These are phyloP conservation scores for Ancistrus triradiatus DNA, from an alignment of 2,113 vertebrate species.

Conservation along the genomic window DNA sequence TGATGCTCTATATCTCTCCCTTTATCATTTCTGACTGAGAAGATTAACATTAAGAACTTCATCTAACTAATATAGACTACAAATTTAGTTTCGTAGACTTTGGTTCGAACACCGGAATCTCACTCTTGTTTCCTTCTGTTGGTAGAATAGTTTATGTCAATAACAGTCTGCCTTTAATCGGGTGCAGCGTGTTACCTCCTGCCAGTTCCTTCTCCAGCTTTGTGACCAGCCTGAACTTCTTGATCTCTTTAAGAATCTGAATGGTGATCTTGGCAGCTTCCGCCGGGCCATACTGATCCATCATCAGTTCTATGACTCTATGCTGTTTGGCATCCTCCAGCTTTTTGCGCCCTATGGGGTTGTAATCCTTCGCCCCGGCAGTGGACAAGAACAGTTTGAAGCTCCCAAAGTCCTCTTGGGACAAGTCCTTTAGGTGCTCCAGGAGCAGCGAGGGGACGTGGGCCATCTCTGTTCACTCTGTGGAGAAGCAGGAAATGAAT, in stretches of 20 bases:
- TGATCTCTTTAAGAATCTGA: not conserved
- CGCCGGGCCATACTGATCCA: not conserved
- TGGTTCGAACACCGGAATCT: too few species aligned
- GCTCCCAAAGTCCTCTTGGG: not conserved
- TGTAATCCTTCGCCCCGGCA: not conserved
- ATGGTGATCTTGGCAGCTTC: not conserved
- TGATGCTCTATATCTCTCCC: too few species aligned
- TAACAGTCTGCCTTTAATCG: not conserved
- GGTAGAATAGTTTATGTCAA: not conserved
- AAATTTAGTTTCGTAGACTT: too few species aligned
- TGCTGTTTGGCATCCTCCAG: not conserved
- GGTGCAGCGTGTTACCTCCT: not conserved
- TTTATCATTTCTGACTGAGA: too few species aligned
- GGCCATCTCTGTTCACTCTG: not conserved
- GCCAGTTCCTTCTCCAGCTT: not conserved
- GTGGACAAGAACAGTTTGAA: not conserved
- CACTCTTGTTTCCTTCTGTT: not conserved
- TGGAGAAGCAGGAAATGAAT: not conserved
- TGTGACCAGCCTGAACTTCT: not conserved
- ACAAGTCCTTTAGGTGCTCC: not conserved
- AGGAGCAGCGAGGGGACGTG: not conserved
- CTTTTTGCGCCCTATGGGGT: not conserved
- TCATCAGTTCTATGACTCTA: not conserved
- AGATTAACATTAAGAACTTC: too few species aligned
- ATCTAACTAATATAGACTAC: too few species aligned